Conservation (phyloP, 2,888 invertebrate species). For the Drosophila mercatorum region DNA sequence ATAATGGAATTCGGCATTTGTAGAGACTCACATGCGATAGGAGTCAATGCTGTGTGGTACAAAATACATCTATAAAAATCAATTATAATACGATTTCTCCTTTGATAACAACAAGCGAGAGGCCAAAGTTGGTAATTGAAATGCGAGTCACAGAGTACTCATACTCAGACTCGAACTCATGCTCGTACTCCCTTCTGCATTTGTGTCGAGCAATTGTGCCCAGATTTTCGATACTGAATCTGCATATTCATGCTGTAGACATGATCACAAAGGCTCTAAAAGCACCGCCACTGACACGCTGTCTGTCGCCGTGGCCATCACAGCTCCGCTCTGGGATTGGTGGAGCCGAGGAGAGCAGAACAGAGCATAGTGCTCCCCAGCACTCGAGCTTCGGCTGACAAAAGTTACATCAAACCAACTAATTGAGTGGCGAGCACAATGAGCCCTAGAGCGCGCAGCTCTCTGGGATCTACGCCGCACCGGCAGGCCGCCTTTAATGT, state of each 20-base stretch:
- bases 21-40: conserved; percentile 10
- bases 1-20: conserved; percentile 49
- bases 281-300: conserved; percentile 75
- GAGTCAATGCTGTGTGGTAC: conserved; percentile 8
- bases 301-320: conserved; percentile 58
- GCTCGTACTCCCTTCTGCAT: conserved; percentile 22
- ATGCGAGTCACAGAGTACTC: conserved; percentile 34
- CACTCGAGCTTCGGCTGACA: conserved; percentile 59
- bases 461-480: conserved; percentile 38
- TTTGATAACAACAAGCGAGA: conserved; percentile 57
- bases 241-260: conserved; percentile 76
- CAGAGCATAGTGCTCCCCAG: conserved; percentile 34
- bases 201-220: conserved; percentile 39
- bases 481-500: conserved; percentile 68
- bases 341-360: conserved; percentile 2
- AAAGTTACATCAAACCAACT: conserved; percentile 78
- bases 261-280: conserved; percentile 69
- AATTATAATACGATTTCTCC: conserved; percentile 75
- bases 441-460: conserved; percentile 58
- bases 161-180: conserved; percentile 16
- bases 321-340: conserved; percentile 11
- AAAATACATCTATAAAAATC: conserved; percentile 62
- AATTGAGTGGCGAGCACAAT: conserved; percentile 78
- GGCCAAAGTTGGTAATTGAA: conserved; percentile 68
- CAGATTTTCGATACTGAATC: conserved; percentile 61